Base-by-base conservation (phyloP, 2,113 vertebrate genomes). In the Hoplias malabaricus region DNA sequence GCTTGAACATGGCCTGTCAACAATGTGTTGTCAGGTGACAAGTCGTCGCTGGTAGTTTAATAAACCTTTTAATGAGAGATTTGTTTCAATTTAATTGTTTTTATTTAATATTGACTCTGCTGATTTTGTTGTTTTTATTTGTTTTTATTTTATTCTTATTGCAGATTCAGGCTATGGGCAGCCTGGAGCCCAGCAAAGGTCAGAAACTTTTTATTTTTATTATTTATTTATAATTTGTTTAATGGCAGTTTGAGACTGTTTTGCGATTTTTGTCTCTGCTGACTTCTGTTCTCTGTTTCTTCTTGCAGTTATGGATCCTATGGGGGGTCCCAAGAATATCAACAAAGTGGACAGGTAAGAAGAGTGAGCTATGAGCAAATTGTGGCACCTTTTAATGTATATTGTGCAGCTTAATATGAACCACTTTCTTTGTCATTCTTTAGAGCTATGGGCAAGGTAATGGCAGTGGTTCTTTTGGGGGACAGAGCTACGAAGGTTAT, bases 81-180 rank as follows among this genome's bases (percentile, higher is more conserved):
- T n/a, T n/a, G n/a, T n/a, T n/a, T n/a, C n/a, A n/a, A n/a, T n/a
- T n/a, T n/a, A n/a, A n/a, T n/a, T n/a, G n/a, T n/a, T n/a, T n/a
- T n/a, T n/a, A n/a, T n/a, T n/a, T n/a, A n/a, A n/a, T n/a, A n/a
- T n/a, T n/a, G n/a, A n/a, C n/a, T n/a, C n/a, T n/a, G n/a, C n/a
- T n/a, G n/a, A n/a, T n/a, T n/a, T n/a, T n/a, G n/a, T n/a, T n/a
- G n/a, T n/a, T n/a, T n/a, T n/a, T n/a, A n/a, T n/a, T n/a, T n/a
- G n/a, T n/a, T n/a, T n/a, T n/a, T n/a, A n/a, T n/a, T n/a, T n/a
- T n/a, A n/a, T 6, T 57, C 40, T 86, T 77, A 86, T 87, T 90
- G 70, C 89, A 98, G 97, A 98, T 94, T 96, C 96, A 78, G 96
- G 96, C 88, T 98, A 95, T 88, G 90, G 94, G 82, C 94, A 96